Evolutionary conservation across 1,140 invertebrate genomes (phyloP).

Genomic region (Hesperophylax magnus): DNA sequence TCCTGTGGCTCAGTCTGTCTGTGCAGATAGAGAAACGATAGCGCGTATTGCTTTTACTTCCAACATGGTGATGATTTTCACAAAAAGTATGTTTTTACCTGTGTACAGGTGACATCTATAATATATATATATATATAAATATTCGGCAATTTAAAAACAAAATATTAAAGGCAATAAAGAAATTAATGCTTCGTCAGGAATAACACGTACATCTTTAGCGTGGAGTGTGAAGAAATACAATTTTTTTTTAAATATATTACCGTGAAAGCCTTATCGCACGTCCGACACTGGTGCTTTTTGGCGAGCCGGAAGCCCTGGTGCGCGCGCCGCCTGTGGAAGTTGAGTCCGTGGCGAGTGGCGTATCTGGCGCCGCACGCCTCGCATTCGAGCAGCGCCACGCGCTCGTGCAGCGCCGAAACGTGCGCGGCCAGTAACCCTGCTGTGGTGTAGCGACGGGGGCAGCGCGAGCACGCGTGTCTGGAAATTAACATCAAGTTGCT

Average conservation of each 20-base stretch:
- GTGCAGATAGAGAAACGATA: no score
- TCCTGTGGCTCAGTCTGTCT: no score
- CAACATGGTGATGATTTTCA: no score
- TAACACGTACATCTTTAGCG: no score
- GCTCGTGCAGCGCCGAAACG: constrained; percentile 62
- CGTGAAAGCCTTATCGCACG: constrained; percentile 64
- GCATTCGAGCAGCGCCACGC: constrained; percentile 62
- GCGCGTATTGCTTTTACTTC: no score
- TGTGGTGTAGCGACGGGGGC: constrained; percentile 62
- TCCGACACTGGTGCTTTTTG: constrained; percentile 60
- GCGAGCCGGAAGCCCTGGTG: constrained; percentile 65
- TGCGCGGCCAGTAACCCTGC: constrained; percentile 61
- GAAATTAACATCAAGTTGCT: constrained; percentile 29
- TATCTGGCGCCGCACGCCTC: constrained; percentile 65
- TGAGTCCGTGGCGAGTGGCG: constrained; percentile 61
- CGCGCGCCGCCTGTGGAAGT: constrained; percentile 60
- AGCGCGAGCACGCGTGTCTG: constrained; percentile 62
- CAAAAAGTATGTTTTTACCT: no score
- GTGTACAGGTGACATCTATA: no score
- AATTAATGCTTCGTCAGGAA: no score
- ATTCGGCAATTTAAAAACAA: no score
- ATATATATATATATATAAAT: no score
- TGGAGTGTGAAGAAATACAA: no score
- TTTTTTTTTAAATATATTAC: constrained; percentile 60
- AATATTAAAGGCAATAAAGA: no score